Evolutionary conservation across 2,888 invertebrate genomes (phyloP).

Genomic region (Hanleya hanleyi): DNA sequence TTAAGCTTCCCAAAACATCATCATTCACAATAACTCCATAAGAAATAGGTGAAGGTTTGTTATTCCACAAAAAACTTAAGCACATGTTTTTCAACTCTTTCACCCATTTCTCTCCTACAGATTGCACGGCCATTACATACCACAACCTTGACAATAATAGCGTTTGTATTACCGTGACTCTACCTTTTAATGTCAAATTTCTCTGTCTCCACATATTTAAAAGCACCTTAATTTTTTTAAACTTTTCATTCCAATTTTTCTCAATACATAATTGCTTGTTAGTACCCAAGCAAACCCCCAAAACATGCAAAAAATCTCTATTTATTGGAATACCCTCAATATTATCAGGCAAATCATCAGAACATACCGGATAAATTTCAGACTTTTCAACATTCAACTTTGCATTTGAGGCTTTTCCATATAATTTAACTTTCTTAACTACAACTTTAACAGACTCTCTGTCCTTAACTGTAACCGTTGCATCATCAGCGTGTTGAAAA

Average conservation of each 20-base stretch:
- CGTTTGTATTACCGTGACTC: background rate
- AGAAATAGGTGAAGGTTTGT: background rate
- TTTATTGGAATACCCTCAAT: no score
- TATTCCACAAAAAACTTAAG: background rate
- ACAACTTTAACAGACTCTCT: background rate
- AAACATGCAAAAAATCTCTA: no score
- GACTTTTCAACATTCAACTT: background rate
- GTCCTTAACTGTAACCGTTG: background rate
- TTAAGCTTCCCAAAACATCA: background rate
- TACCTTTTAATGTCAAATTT: background rate
- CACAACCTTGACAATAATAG: conserved; percentile 4
- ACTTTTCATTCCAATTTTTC: background rate
- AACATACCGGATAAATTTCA: background rate
- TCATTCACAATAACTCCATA: background rate
- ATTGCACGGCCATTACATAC: background rate
- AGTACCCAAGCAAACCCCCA: background rate
- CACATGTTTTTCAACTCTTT: background rate
- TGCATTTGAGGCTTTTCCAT: background rate
- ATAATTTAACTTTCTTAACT: conserved; percentile 3
- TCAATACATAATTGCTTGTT: background rate
- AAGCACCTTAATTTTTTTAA: background rate
- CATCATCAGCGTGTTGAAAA: background rate
- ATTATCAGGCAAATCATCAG: no score
- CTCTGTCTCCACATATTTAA: conserved; percentile 7
- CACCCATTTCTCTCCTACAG: background rate